Evolutionary conservation across 2,888 invertebrate genomes (phyloP), one percentile per base, ranked within the genome.

Genomic region (Trilocha varians): DNA sequence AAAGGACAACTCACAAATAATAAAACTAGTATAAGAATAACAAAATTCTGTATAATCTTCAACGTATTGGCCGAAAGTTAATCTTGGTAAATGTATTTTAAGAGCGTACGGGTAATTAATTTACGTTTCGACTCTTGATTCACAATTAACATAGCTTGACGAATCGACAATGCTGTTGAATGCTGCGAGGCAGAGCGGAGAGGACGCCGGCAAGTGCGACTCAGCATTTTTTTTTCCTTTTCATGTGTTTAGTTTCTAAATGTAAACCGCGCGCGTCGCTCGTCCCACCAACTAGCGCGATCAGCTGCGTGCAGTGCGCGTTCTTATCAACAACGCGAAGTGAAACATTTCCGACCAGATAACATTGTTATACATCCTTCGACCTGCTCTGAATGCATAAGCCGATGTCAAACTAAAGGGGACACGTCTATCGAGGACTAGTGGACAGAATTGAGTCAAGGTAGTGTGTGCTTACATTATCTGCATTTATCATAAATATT

Each of bases 181-280:
- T 60, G 60, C 53, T 52, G 49, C 53, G 50, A 65, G 71, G 25
- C 11, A 25, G 6, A 11, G 25, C 25, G 25, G 69, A 63, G 57
- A 70, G 25, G 4, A 25, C 5, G 5, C 25, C 60, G 55, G 55
- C 55, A 60, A 13, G 18, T 32, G 32, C 32, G 34, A 62, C 65
- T 69, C 72, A 69, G 70, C 70, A 66, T 70, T 76, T 73, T n/a
- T n/a, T n/a, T n/a, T n/a, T n/a, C n/a, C n/a, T n/a, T n/a, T 70
- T 72, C 72, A 69, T 74, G 68, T 71, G 73, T 67, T 82, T 79
- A 82, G 83, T 83, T 82, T 80, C 80, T 82, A 82, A 77, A 63
- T 68, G 70, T 53, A 62, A 51, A 60, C 59, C 73, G 78, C 53
- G 68, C 73, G 72, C 65, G 66, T 50, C 73, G 70, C 78, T 61